phyloP scores from a whole-genome alignment of 2,113 vertebrate genomes.

The Elgaria multicarinata region DNA sequence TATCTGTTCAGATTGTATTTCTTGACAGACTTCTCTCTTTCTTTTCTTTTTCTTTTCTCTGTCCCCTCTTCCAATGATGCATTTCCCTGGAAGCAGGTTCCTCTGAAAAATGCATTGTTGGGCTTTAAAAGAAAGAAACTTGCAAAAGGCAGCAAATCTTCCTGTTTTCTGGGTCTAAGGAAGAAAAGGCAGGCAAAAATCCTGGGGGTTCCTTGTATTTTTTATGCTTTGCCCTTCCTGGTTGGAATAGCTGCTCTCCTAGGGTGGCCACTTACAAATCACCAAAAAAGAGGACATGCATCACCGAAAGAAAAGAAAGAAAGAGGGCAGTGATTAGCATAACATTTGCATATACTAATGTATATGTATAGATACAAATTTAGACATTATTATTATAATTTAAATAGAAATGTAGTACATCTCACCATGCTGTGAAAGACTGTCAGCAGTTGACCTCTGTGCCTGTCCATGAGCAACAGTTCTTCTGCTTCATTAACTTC shows the following conservation, averaged over 20 bases:
- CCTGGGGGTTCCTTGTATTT: slow-evolving; percentile 30
- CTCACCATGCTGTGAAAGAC: too few relatives aligned
- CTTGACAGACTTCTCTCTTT: background rate
- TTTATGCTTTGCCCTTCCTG: slow-evolving; percentile 60
- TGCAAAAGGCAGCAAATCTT: background rate
- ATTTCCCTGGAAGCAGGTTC: background rate
- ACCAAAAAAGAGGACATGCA: too few relatives aligned
- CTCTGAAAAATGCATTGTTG: background rate
- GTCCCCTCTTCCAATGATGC: background rate
- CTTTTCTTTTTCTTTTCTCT: background rate
- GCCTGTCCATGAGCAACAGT: too few relatives aligned
- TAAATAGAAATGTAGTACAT: too few relatives aligned
- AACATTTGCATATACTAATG: too few relatives aligned
- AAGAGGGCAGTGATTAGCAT: too few relatives aligned
- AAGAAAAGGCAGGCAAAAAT: slow-evolving; percentile 34
- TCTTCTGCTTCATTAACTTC: too few relatives aligned
- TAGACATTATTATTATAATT: too few relatives aligned
- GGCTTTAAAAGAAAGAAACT: background rate
- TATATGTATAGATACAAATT: too few relatives aligned
- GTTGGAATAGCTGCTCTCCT: slow-evolving; percentile 62
- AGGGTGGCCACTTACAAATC: too few relatives aligned
- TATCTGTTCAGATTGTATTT: background rate
- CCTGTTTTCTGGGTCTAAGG: background rate
- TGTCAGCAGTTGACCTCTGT: too few relatives aligned
- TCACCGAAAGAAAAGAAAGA: too few relatives aligned